These are phyloP conservation scores for Bembecia ichneumoniformis DNA, from an alignment of 2,888 invertebrate genomes.

Conservation along the genomic window DNA sequence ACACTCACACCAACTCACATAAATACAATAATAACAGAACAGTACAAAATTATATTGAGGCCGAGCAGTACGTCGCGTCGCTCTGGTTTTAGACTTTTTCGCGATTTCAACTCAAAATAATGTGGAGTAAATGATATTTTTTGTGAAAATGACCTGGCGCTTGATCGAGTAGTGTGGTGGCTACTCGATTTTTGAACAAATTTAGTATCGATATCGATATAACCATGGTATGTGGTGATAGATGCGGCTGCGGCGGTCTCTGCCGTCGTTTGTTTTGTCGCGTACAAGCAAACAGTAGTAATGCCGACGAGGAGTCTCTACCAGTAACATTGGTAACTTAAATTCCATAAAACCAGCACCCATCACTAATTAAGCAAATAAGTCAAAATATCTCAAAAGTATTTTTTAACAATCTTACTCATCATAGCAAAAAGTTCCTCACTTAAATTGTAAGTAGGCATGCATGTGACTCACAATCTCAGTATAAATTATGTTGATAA, in stretches of 20 bases:
- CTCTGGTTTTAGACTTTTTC: not conserved
- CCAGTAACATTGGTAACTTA: constrained; percentile 38
- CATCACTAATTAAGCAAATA: no score
- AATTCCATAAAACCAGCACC: not conserved
- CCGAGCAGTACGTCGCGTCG: not conserved
- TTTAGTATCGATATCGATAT: not conserved
- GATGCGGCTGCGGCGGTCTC: constrained; percentile 47
- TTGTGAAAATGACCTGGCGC: constrained; percentile 33
- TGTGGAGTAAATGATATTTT: constrained; percentile 29
- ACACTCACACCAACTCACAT: no score
- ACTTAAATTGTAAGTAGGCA: no score
- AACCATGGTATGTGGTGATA: constrained; percentile 38
- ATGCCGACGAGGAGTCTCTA: constrained; percentile 19
- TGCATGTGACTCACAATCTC: no score
- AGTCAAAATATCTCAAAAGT: no score
- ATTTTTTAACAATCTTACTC: no score
- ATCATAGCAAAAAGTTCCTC: no score
- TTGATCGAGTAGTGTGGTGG: constrained; percentile 16
- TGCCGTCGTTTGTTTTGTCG: constrained; percentile 55
- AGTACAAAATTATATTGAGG: not conserved
- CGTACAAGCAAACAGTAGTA: constrained; percentile 18
- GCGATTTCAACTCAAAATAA: not conserved
- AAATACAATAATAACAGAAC: not conserved
- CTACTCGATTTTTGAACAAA: constrained; percentile 6
- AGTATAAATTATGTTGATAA: no score